Conservation (phyloP, 2,113 vertebrate genomes). For the Pristiophorus japonicus region DNA sequence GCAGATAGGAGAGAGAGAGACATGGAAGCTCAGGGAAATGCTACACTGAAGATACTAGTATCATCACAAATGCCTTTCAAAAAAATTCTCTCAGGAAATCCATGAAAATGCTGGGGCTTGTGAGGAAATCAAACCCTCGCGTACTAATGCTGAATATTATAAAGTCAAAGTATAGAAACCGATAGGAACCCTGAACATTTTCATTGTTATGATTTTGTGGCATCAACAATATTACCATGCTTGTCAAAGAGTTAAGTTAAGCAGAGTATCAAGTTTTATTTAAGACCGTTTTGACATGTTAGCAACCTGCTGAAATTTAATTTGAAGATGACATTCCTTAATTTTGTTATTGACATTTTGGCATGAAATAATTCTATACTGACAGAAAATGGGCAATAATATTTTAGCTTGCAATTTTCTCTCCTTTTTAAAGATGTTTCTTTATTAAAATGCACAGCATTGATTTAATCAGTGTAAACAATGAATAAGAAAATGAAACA, state of each 20-base stretch:
- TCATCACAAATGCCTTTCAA: background rate
- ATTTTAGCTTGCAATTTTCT: background rate
- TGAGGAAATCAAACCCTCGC: background rate
- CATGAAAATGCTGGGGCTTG: background rate
- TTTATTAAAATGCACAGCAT: constrained; percentile 12
- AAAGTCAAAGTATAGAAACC: background rate
- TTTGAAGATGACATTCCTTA: background rate
- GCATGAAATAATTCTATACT: background rate
- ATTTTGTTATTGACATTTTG: constrained; percentile 28
- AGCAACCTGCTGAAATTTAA: constrained; percentile 25
- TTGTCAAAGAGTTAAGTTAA: background rate
- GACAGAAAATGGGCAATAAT: constrained; percentile 1
- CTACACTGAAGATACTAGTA: background rate
- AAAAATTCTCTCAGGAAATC: background rate
- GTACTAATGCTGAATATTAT: background rate
- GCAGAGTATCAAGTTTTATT: constrained; percentile 11
- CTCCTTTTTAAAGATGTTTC: background rate
- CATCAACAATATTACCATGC: background rate
- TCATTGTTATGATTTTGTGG: background rate
- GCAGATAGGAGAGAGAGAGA: background rate
- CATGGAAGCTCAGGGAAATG: background rate
- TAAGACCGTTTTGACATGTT: background rate
- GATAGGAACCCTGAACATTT: background rate
- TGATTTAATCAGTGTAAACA: constrained; percentile 21
- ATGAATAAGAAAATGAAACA: constrained; percentile 25